phyloP scores from a whole-genome alignment of 2,797 vertebrate species.

The Bovichtus variegatus region DNA sequence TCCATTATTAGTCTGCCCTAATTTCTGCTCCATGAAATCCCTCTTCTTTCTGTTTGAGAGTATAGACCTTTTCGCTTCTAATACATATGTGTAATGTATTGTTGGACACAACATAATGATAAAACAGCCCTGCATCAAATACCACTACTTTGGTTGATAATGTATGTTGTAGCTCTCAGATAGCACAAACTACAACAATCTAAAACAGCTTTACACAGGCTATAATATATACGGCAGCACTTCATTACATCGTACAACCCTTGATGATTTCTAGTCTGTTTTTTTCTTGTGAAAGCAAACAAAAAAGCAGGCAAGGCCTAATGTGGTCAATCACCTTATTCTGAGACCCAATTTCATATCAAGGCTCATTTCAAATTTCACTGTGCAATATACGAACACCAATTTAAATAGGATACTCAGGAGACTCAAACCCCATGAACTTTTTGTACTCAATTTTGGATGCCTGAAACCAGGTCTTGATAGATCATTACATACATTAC shows the following conservation, averaged over 20 bases:
- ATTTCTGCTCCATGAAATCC: constrained; percentile 39
- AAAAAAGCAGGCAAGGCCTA: constrained; percentile 6
- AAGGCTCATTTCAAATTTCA: constrained; percentile 35
- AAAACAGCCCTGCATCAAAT: neutral
- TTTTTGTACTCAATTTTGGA: constrained; percentile 14
- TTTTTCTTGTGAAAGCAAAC: constrained; percentile 24
- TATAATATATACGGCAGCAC: constrained; percentile 10
- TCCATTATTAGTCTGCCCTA: constrained; percentile 8
- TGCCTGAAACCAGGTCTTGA: neutral
- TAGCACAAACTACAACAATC: neutral
- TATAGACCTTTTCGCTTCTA: constrained; percentile 3
- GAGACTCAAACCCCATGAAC: constrained; percentile 10
- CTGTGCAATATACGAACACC: constrained; percentile 14
- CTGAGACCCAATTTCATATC: constrained; percentile 19
- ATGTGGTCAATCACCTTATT: constrained; percentile 21
- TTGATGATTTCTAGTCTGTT: constrained; percentile 16
- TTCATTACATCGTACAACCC: neutral
- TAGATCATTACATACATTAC: constrained; percentile 9
- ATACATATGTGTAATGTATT: neutral
- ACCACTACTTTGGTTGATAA: neutral
- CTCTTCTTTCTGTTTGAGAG: constrained; percentile 27
- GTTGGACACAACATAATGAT: neutral
- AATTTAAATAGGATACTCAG: constrained; percentile 9
- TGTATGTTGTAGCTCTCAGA: constrained; percentile 2
- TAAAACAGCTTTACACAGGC: neutral